phyloP scores from a whole-genome alignment of 2,888 invertebrate genomes.

The Electrophaes corylata region DNA sequence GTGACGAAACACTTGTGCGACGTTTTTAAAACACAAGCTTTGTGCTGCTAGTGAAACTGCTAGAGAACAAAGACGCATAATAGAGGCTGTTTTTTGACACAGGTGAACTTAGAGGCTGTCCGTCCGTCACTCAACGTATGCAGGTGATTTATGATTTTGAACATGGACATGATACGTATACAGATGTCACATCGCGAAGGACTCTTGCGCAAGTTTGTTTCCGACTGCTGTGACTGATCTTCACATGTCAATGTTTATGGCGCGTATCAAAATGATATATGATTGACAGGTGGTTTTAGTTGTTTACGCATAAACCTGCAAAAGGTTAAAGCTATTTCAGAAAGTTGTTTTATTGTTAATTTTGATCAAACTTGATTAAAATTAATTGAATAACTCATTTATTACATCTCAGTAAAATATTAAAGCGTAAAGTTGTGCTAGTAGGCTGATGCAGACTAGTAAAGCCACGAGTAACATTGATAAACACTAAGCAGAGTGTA shows the following conservation, averaged over 20 bases:
- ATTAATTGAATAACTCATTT: neutral
- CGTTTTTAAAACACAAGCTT: conserved; percentile 66
- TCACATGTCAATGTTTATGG: conserved; percentile 18
- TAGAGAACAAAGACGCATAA: conserved; percentile 72
- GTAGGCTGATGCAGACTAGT: conserved; percentile 7
- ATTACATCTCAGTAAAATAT: too few species aligned
- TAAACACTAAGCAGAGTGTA: conserved; percentile 49
- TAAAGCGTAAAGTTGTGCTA: neutral
- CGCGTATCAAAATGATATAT: neutral
- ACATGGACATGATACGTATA: conserved; percentile 49
- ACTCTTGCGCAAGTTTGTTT: conserved; percentile 44
- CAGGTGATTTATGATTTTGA: conserved; percentile 68
- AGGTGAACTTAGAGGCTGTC: conserved; percentile 67
- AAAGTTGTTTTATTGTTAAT: conserved; percentile 2
- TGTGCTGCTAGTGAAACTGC: conserved; percentile 61
- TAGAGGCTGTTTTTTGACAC: conserved; percentile 67
- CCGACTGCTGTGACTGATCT: conserved; percentile 24
- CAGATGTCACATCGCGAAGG: conserved; percentile 42
- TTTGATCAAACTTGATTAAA: neutral
- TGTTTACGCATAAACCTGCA: conserved; percentile 15
- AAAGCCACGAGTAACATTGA: conserved; percentile 30
- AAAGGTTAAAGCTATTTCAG: conserved; percentile 3
- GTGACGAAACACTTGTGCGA: conserved; percentile 75
- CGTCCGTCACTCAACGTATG: conserved; percentile 58
- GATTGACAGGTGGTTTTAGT: conserved; percentile 25